Evolutionary conservation across 1,140 invertebrate species (phyloP), one percentile per base, ranked within the genome.

Genomic region (Musca domestica): DNA sequence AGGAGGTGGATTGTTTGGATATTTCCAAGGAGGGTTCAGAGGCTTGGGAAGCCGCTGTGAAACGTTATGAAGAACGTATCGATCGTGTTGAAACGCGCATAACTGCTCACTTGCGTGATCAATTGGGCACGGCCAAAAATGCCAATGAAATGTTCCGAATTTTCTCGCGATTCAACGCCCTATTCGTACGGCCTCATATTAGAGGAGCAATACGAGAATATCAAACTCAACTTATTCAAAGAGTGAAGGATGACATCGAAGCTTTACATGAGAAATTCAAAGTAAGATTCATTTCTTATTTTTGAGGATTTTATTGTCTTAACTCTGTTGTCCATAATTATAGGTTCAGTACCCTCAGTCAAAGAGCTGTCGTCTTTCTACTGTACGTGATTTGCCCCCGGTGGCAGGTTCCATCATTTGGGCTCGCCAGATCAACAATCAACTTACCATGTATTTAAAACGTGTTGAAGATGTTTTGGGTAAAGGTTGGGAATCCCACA

Each of bases 131-230:
- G 3, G 97, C 98, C 0, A 98, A 98, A 83, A 99, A 98, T 85
- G 97, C 98, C 17, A 99, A 99, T 83, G 98, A 99, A 85, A 99
- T 99, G 98, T 99, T 99, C 84, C 86, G 95, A 41, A 99, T 99
- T 75, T 98, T 98, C 84, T 96, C 95, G 9, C 88, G 97, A 17
- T 99, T 98, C 84, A 99, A 99, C 85, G 97, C 96, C 0, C 85
- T 99, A 15, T 99, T 99, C 85, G 96, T 99, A 5, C 88, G 98
- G 15, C 97, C 97, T 6, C 97, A 99, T 83, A 99, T 99, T 76
- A 88, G 96, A 68, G 98, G 98, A 19, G 98, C 98, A 25, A 99
- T 99, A 72, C 85, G 97, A 46, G 97, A 99, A 85, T 99, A 99
- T 83, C 98, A 99, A 84, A 98, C 97, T 0, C 96, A 99, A 82